Conservation (phyloP, 2,797 vertebrate species). For the Lagorchestes hirsutus region DNA sequence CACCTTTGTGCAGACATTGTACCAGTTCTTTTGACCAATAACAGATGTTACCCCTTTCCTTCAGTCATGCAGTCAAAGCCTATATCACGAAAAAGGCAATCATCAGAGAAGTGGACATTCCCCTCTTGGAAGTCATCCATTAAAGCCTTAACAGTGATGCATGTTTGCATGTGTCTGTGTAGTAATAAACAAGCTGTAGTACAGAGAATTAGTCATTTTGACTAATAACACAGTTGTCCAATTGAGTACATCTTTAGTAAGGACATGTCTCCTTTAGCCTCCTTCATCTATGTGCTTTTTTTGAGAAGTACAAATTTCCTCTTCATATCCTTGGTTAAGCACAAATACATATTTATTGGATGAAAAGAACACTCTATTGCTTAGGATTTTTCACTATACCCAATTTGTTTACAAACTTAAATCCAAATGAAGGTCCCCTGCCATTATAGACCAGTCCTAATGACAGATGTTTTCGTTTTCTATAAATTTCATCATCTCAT, state of each 20-base stretch:
- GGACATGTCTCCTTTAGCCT: neutral
- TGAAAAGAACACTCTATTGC: neutral
- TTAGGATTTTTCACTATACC: constrained; percentile 14
- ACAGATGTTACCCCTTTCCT: neutral
- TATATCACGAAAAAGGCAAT: neutral
- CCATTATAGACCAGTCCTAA: constrained; percentile 12
- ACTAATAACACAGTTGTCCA: constrained; percentile 21
- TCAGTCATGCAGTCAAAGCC: neutral
- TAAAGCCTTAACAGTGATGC: neutral
- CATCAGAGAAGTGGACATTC: neutral
- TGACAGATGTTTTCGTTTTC: constrained; percentile 12
- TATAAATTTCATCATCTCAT: constrained; percentile 19
- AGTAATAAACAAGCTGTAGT: neutral
- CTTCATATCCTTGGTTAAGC: constrained; percentile 29
- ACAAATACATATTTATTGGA: constrained; percentile 18
- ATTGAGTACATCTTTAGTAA: constrained; percentile 12
- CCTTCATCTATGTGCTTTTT: constrained; percentile 24
- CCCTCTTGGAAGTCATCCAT: constrained; percentile 29
- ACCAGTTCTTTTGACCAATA: neutral
- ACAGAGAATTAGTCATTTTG: constrained; percentile 15
- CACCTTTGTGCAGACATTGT: neutral
- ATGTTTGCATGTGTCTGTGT: neutral
- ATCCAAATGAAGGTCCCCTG: neutral
- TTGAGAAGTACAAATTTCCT: constrained; percentile 33
- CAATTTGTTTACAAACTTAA: constrained; percentile 36